Evolutionary conservation across 2,797 vertebrate genomes (phyloP), one percentile per base, ranked within the genome.

Genomic region (Rhynchotus rufescens): DNA sequence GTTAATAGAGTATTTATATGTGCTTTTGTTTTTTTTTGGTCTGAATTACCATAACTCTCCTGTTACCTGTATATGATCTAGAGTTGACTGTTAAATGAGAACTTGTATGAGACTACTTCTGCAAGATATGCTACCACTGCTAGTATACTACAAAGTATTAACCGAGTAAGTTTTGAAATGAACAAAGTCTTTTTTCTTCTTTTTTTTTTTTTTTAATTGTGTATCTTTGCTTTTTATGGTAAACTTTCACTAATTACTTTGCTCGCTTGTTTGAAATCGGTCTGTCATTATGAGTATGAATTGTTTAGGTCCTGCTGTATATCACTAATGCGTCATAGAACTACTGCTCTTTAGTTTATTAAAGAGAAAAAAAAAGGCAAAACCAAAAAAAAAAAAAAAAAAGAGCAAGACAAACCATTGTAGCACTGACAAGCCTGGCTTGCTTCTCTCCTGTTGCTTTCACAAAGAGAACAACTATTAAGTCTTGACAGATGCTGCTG

Each of bases 51-150:
- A 82, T 84, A 78, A 86, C 71, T 65, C 36, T 90, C 60, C 89
- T 96, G 95, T 96, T 96, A 95, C 93, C 94, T 96, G 67, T 95
- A 80, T 85, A 92, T 92, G 89, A 95, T 95, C 94, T 95, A 94
- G 90, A 94, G 95, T 95, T 95, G 95, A 95, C 94, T 95, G 93
- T 96, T 95, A 83, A 95, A 69, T 89, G 91, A 92, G 88, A 83
- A 93, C 81, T 94, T 93, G 73, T 91, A 71, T 89, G 77, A 94
- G 94, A 86, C 91, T 95, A 75, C 66, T 0, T 87, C 91, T 95
- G 78, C 92, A 68, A 61, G 80, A 84, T 83, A 73, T 91, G 90
- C 89, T 93, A 80, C 60, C 86, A 88, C 67, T 91, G 84, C 92
- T 92, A 88, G 79, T 92, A 86, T 93, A 42, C 69, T 92, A 69